Evolutionary conservation across 2,113 vertebrate genomes (phyloP), one percentile per base, ranked within the genome.

Genomic region (Polypterus senegalus): DNA sequence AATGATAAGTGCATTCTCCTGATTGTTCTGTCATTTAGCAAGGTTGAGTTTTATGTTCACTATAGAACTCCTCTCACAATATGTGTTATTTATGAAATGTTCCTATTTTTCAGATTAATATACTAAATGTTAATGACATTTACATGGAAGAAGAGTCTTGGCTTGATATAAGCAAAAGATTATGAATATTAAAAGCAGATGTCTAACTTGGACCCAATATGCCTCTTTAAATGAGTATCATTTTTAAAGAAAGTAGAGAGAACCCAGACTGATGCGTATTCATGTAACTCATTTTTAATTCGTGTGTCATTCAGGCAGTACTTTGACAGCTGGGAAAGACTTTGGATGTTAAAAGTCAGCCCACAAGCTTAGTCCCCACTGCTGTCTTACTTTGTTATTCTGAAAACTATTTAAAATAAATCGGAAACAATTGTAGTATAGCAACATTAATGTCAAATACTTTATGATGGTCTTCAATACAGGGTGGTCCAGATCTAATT

Each of bases 81-180:
- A 67, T 67, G 55, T 60, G 2, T 6, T 47, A 61, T n/a, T 46
- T 59, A 44, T 48, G 49, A 54, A 58, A 47, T 45, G 9, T 59
- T 43, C 7, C n/a, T 27, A 0, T 70, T 76, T 62, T 48, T 64
- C 73, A 86, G 83, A 52, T 75, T 54, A 76, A 66, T 65, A 60
- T 79, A 54, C 71, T 83, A 51, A 79, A 84, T 63, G 73, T 80
- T 48, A 67, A 80, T 0, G 7, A 61, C 57, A 69, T 80, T 59
- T 71, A 60, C 52, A 54, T 85, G 67, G 81, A 81, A 72, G 82
- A 85, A 47, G 76, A 83, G 60, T 78, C 87, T 0, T 85, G 85
- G 72, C 63, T 82, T 10, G 70, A 78, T 59, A 65, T 3, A 8
- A 70, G 62, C 65, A 73, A n/a, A 79, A 74, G 64, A 83, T 61